phyloP scores from a whole-genome alignment of 2,113 vertebrate species.

The Sigmodon hispidus region DNA sequence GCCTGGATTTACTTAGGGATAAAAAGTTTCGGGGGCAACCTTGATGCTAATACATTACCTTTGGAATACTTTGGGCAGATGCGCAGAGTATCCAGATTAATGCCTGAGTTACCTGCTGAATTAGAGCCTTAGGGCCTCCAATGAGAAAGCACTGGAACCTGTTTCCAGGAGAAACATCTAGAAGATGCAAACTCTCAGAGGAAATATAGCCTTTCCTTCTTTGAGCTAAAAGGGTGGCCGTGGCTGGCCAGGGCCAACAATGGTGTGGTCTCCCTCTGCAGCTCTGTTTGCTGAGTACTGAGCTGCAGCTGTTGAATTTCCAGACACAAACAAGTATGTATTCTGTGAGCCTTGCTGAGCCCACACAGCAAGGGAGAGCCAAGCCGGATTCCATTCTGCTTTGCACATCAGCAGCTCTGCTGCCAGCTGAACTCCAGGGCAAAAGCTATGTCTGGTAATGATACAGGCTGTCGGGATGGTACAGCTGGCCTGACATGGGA shows the following conservation, averaged over 20 bases:
- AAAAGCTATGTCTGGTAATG: conserved; percentile 38
- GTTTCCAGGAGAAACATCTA: neutral
- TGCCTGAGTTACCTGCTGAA: neutral
- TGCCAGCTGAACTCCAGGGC: conserved; percentile 72
- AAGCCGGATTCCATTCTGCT: conserved; percentile 79
- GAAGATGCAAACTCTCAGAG: neutral
- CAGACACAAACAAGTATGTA: conserved; percentile 81
- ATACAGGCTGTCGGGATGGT: conserved; percentile 33
- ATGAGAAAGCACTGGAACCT: neutral
- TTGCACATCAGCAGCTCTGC: conserved; percentile 67
- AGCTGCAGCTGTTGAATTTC: conserved; percentile 79
- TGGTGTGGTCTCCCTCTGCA: conserved; percentile 26
- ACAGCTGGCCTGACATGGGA: conserved; percentile 42
- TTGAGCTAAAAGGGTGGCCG: conserved; percentile 8
- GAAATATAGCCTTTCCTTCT: neutral
- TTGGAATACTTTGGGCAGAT: conserved; percentile 25
- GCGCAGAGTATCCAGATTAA: neutral
- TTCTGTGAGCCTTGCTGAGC: conserved; percentile 74
- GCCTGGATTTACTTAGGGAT: neutral
- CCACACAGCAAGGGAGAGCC: conserved; percentile 75
- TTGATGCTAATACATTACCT: conserved; percentile 7
- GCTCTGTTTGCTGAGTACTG: conserved; percentile 68
- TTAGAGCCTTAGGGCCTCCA: neutral
- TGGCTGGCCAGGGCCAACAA: neutral
- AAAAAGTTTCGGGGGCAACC: neutral